These are phyloP conservation scores for Opisthograptis luteolata DNA, from an alignment of 2,888 invertebrate genomes.

Conservation along the genomic window DNA sequence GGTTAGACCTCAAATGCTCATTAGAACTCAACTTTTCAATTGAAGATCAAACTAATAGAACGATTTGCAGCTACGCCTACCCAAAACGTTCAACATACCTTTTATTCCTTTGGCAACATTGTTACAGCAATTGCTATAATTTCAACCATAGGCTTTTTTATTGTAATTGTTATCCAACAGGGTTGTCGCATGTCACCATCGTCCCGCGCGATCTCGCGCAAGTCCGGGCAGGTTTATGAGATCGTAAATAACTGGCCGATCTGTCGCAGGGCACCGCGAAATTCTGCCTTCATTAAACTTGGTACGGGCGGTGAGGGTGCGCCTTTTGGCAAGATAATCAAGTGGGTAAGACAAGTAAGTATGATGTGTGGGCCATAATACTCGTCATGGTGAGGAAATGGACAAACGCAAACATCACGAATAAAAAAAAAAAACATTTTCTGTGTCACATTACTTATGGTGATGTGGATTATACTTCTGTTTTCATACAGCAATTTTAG, in stretches of 20 bases:
- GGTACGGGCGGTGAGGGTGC: conserved; percentile 39
- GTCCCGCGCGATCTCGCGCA: conserved; percentile 58
- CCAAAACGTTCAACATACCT: not conserved
- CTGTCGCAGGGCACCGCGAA: conserved; percentile 62
- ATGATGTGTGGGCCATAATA: no score
- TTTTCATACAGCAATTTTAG: no score
- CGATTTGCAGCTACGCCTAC: no score
- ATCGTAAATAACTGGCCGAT: conserved; percentile 70
- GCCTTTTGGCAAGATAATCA: not conserved
- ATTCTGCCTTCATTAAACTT: conserved; percentile 47
- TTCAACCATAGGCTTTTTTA: conserved; percentile 19
- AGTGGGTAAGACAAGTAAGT: no score
- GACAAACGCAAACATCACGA: no score
- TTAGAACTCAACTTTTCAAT: no score
- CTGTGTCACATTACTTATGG: no score
- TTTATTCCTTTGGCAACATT: not conserved
- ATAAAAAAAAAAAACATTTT: no score
- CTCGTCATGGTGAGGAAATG: no score
- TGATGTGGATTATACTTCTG: no score
- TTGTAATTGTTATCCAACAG: conserved; percentile 24
- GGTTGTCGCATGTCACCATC: conserved; percentile 47
- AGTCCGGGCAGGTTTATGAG: conserved; percentile 66
- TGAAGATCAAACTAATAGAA: no score
- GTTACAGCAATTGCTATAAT: conserved; percentile 12
- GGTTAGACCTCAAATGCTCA: no score